Evolutionary conservation across 2,113 vertebrate genomes (phyloP), one percentile per base, ranked within the genome.

Genomic region (Tor tambroides): DNA sequence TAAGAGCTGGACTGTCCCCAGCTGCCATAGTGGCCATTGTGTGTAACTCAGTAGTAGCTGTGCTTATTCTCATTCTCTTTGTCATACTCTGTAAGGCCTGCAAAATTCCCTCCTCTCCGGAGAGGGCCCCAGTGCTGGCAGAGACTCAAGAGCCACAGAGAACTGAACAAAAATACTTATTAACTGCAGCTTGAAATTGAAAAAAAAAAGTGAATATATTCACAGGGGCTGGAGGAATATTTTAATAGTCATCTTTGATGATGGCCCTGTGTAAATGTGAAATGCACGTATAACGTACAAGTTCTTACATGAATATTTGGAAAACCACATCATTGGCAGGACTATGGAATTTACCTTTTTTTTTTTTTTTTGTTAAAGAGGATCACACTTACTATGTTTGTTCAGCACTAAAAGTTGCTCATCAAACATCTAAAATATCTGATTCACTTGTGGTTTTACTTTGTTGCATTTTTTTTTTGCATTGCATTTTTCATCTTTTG

Each of bases 51-150:
- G 91, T 89, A 61, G 93, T 94, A 35, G 94, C 92, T 7, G 61
- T 95, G 72, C 94, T 96, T 82, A 92, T 95, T 69, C 89, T 95
- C 80, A 91, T 96, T 74, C 94, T 96, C 43, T 94, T 95, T 32
- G 90, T 92, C 23, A 92, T 96, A 89, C 92, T 96, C 77, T 96
- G 91, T 92, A 95, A 95, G 86, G 95, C 95, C 83, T 96, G 95
- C 90, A 92, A 95, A 90, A 94, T 95, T 86, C 95, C 95, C 82
- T 94, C 95, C 76, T 90, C 85, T 72, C 94, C 87, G 46, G 92
- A 94, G 75, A 94, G 90, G 83, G 43, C 87, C 32, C 88, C 90
- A 1, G 89, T 78, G 65, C 90, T 93, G 38, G 51, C 61, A n/a
- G 23, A 83, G 17, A 32, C 59, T 43, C 89, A 85, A 7, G 88